Evolutionary conservation across 2,113 vertebrate genomes (phyloP).

Genomic region (Morone saxatilis): DNA sequence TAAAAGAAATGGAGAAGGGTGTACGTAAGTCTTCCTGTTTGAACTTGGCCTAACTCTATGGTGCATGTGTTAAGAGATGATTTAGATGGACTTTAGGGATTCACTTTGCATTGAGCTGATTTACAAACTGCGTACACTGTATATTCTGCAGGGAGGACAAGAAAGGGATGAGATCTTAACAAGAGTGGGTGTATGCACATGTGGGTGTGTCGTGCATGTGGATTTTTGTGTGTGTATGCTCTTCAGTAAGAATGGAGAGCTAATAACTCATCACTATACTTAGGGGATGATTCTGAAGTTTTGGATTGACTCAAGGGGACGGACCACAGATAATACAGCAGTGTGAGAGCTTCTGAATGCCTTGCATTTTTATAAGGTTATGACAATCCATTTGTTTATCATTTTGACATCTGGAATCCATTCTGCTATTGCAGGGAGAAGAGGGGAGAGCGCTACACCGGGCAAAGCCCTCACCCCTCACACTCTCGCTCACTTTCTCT

Average conservation of each 20-base stretch:
- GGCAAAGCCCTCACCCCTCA: slow-evolving; percentile 63
- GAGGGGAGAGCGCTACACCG: slow-evolving; percentile 50
- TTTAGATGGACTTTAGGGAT: slow-evolving; percentile 1
- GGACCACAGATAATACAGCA: slow-evolving; percentile 48
- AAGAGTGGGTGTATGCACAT: slow-evolving; percentile 7
- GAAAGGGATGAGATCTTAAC: not conserved
- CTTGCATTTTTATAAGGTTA: slow-evolving; percentile 79
- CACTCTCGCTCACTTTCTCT: slow-evolving; percentile 41
- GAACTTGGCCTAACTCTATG: not conserved
- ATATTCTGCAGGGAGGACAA: not conserved
- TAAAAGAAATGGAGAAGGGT: not conserved
- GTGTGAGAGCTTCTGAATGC: slow-evolving; percentile 71
- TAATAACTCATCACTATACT: slow-evolving; percentile 27
- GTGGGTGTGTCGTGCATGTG: slow-evolving; percentile 25
- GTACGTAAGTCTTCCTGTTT: not conserved
- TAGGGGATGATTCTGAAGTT: slow-evolving; percentile 29
- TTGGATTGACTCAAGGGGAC: slow-evolving; percentile 25
- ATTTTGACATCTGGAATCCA: slow-evolving; percentile 83
- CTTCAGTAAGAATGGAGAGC: slow-evolving; percentile 1
- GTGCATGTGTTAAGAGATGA: slow-evolving; percentile 2
- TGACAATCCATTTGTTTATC: slow-evolving; percentile 83
- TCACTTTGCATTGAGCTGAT: slow-evolving; percentile 25
- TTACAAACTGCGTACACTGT: not conserved
- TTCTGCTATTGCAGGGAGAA: slow-evolving; percentile 67
- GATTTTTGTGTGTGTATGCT: not conserved